Evolutionary conservation across 2,113 vertebrate species (phyloP).

Genomic region (Chaenogobius annularis): DNA sequence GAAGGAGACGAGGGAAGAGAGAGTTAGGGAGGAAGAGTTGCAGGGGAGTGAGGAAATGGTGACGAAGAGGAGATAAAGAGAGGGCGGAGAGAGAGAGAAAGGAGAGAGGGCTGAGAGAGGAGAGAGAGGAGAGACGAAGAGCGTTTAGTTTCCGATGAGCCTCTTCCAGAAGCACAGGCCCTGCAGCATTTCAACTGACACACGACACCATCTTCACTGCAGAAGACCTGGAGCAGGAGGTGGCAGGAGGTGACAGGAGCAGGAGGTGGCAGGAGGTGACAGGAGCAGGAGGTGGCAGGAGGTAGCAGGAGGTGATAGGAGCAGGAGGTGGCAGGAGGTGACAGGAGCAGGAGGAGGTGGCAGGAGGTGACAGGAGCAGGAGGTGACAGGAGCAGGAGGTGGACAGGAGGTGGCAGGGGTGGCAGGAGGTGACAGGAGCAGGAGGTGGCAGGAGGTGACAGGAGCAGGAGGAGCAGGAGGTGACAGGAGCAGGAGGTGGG

Average conservation of each 20-base stretch:
- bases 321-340: not conserved
- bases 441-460: not conserved
- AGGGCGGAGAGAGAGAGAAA: too few relatives aligned
- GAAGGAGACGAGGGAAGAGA: not conserved
- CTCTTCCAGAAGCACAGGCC: not conserved
- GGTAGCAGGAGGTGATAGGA: not conserved
- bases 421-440: not conserved
- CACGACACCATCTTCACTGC: conserved; percentile 1
- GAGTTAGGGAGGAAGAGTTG: not conserved
- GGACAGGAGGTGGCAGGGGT: not conserved
- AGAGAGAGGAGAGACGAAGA: not conserved
- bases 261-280: not conserved
- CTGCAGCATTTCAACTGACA: conserved; percentile 12
- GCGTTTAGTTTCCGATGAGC: not conserved
- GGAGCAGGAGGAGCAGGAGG: not conserved
- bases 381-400: not conserved
- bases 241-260: not conserved
- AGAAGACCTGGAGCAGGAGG: too few relatives aligned
- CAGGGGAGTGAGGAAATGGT: too few relatives aligned
- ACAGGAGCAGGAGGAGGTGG: not conserved
- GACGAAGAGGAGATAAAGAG: too few relatives aligned
- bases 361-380: not conserved
- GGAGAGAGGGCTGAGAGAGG: too few relatives aligned
- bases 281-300: not conserved
- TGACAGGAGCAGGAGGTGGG: too few relatives aligned